These are phyloP conservation scores for Diachasma alloeum DNA, from an alignment of 1,140 invertebrate species.

Conservation along the genomic window DNA sequence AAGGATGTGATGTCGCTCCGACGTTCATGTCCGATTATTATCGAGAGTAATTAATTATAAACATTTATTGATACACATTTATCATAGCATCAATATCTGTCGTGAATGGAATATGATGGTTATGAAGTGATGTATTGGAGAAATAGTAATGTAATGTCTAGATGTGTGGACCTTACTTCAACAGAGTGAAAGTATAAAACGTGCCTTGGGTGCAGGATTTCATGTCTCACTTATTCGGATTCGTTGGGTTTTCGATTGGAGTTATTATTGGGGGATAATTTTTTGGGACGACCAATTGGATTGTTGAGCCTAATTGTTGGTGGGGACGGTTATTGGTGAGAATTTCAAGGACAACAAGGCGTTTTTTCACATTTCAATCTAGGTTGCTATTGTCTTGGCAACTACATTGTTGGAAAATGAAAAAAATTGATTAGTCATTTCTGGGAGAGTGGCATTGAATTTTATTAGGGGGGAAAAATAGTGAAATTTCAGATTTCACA, in stretches of 20 bases:
- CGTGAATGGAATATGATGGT: slow-evolving; percentile 15
- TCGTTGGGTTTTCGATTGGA: background rate
- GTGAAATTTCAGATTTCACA: too few relatives aligned
- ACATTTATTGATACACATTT: background rate
- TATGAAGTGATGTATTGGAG: slow-evolving; percentile 10
- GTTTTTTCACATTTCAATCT: too few relatives aligned
- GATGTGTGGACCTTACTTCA: slow-evolving; percentile 56
- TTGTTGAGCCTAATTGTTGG: background rate
- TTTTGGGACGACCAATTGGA: slow-evolving; percentile 44
- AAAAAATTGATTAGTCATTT: too few relatives aligned
- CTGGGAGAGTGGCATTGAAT: too few relatives aligned
- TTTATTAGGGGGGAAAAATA: too few relatives aligned
- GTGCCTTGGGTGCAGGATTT: slow-evolving; percentile 62
- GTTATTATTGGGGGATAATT: background rate
- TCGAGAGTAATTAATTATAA: background rate
- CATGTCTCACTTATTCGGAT: slow-evolving; percentile 25
- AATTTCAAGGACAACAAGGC: background rate
- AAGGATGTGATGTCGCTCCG: background rate
- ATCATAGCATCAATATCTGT: background rate
- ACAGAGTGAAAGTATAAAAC: slow-evolving; percentile 63
- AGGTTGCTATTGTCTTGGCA: too few relatives aligned
- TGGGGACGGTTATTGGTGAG: too few relatives aligned
- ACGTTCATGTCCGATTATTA: background rate
- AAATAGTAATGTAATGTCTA: slow-evolving; percentile 18
- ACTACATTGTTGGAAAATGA: too few relatives aligned